phyloP scores from a whole-genome alignment of 2,888 invertebrate species.

The Melieria picta region DNA sequence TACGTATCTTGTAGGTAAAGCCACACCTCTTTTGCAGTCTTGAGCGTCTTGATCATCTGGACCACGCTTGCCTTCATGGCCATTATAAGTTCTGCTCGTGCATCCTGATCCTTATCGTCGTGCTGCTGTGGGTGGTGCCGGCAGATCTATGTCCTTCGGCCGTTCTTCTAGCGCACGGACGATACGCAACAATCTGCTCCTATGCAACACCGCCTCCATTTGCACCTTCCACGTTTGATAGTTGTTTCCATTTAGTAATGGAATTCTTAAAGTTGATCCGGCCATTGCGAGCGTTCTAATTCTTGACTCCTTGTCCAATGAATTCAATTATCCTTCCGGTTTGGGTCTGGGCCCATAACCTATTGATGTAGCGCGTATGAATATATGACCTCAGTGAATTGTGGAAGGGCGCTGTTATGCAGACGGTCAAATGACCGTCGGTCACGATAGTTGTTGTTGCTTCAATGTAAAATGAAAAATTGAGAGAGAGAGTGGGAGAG shows the following conservation, averaged over 20 bases:
- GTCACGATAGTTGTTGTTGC: too few relatives aligned
- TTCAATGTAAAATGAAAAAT: too few relatives aligned
- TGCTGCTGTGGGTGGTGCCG: too few relatives aligned
- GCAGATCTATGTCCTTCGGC: too few relatives aligned
- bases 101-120: too few relatives aligned
- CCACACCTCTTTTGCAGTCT: slow-evolving; percentile 36
- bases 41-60: slow-evolving; percentile 28
- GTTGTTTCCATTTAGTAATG: slow-evolving; percentile 15
- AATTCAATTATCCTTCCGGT: neutral
- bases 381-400: too few relatives aligned
- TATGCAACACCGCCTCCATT: slow-evolving; percentile 32
- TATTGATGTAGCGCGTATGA: too few relatives aligned
- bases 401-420: too few relatives aligned
- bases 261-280: slow-evolving; percentile 8
- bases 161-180: slow-evolving; percentile 15
- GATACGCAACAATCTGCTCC: slow-evolving; percentile 16
- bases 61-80: too few relatives aligned
- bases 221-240: slow-evolving; percentile 16
- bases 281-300: neutral
- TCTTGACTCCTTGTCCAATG: neutral
- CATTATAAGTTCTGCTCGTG: too few relatives aligned
- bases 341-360: neutral
- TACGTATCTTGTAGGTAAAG: slow-evolving; percentile 28
- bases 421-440: too few relatives aligned
- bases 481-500: too few relatives aligned